Evolutionary conservation across 92 coral and sea anemone species (phyloP), one percentile per base, ranked within the genome.

Genomic region (Zoanthus gigantus): DNA sequence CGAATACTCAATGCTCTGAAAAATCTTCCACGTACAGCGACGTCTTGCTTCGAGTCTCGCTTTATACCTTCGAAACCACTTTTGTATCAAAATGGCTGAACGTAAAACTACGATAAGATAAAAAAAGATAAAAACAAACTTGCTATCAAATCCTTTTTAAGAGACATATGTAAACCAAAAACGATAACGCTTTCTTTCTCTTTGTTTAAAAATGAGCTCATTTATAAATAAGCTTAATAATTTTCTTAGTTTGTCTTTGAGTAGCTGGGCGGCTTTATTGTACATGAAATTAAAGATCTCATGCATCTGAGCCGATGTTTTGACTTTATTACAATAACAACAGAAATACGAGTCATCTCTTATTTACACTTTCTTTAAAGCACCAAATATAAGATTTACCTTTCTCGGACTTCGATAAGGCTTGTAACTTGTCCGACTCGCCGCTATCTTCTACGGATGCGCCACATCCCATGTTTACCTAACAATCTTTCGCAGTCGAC

Each of bases 21-120:
- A 97, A 12, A 97, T 97, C 68, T 90, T 95, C 99, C 99, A 97
- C n/a, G 99, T 95, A 71, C 99, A 97, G 68, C 99, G 90, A 31
- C 98, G 76, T 2, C 99, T 93, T 6, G 99, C 99, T 78, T 97
- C 99, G 15, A 97, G 92, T 28, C 99, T 80, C 28, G 99, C 99
- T 63, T 89, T 93, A 66, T 94, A 96, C 2, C 99, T 94, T 13
- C 99, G 84, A 79, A 97, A 97, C 99, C 99, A 97, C 42, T 93
- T 93, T 72, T 97, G 99, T 47, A 97, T 97, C 76, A 97, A 91
- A 61, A 97, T 89, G 57, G 98, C 98, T 9, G 99, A 92, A 32
- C 95, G 94, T 37, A 96, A 76, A 15, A 95, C 99, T 97, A 91
- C 50, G 87, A 90, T 73, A 54, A 60, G 13, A 63, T 18, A 9